Conservation (phyloP, 2,797 vertebrate genomes). For the Sebastiscus tertius region DNA sequence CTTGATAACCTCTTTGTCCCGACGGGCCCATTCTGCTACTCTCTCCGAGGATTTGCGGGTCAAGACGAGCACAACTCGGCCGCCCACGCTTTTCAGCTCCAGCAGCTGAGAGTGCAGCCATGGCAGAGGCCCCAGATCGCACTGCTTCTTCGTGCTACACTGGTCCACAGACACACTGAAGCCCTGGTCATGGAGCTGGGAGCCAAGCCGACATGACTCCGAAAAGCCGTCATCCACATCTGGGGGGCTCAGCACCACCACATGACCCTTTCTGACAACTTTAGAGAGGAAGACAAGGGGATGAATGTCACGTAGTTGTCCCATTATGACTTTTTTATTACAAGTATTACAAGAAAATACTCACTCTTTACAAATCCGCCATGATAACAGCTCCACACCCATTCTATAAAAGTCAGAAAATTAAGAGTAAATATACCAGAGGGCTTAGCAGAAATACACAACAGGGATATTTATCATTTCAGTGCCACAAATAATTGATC, state of each 20-base stretch:
- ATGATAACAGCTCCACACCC: conserved; percentile 62
- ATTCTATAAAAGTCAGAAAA: conserved; percentile 60
- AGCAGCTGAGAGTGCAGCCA: conserved; percentile 89
- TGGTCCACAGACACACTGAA: conserved; percentile 86
- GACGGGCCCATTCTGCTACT: conserved; percentile 58
- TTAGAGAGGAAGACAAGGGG: conserved; percentile 11
- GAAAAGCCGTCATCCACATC: conserved; percentile 72
- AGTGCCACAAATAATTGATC: neutral
- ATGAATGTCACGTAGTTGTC: neutral
- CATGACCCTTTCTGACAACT: conserved; percentile 54
- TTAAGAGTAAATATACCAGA: neutral
- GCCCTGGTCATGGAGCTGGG: conserved; percentile 77
- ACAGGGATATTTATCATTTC: neutral
- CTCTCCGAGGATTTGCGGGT: conserved; percentile 68
- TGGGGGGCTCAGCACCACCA: conserved; percentile 88
- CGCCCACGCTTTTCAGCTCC: conserved; percentile 73
- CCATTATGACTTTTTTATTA: neutral
- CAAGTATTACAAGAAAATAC: conserved; percentile 13
- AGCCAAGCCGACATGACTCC: conserved; percentile 75
- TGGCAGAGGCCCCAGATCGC: conserved; percentile 79
- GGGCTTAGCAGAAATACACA: neutral
- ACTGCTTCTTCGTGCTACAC: conserved; percentile 85
- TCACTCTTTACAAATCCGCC: conserved; percentile 59
- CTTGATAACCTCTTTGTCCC: neutral
- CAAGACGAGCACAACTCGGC: conserved; percentile 85